Conservation (phyloP, 2,113 vertebrate genomes). For the Vidua chalybeata region DNA sequence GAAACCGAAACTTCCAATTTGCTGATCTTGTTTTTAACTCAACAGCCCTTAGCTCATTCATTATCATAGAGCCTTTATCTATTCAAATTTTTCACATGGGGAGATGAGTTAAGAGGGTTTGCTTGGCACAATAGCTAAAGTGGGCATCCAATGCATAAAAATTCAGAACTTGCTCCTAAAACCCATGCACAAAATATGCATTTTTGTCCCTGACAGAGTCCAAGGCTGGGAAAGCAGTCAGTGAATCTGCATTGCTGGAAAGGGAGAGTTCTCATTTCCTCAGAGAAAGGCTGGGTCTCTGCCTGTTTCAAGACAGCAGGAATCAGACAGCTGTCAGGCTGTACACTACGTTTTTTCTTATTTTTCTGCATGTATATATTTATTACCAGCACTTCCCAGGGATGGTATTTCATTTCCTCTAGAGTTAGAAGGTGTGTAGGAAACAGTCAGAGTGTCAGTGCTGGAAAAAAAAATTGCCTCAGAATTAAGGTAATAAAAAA, state of each 20-base stretch:
- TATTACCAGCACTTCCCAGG: not conserved
- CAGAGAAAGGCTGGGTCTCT: not conserved
- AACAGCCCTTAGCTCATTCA: not conserved
- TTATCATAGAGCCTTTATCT: not conserved
- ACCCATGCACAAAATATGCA: not conserved
- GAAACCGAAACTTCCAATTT: not conserved
- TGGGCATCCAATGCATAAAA: not conserved
- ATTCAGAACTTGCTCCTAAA: not conserved
- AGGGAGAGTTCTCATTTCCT: not conserved
- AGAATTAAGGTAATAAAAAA: not conserved
- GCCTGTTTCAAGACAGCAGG: not conserved
- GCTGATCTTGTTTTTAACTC: not conserved
- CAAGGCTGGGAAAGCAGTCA: not conserved
- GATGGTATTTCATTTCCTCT: not conserved
- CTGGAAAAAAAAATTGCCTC: not conserved
- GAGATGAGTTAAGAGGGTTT: not conserved
- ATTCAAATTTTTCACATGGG: not conserved
- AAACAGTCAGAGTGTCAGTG: not conserved
- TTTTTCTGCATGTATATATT: not conserved
- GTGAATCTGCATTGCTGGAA: not conserved
- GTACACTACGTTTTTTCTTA: not conserved
- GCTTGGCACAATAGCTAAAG: not conserved
- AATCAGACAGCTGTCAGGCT: not conserved
- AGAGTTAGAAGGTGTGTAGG: not conserved
- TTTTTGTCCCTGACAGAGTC: not conserved